These are phyloP conservation scores for Chaetura pelagica DNA, from an alignment of 2,113 vertebrate genomes.

Conservation along the genomic window DNA sequence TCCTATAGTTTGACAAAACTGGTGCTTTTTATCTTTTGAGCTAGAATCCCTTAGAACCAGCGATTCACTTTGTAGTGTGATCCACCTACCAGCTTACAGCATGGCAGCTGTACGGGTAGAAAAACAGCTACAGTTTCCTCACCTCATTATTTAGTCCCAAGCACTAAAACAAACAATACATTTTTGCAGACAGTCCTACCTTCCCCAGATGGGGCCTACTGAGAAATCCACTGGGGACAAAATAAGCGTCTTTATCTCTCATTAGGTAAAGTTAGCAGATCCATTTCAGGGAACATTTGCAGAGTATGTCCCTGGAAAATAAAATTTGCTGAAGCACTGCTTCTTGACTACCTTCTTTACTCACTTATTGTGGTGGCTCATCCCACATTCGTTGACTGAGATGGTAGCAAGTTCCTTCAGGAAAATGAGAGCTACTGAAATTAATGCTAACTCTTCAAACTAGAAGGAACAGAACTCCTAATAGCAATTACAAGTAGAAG, in stretches of 20 bases:
- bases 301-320: not conserved
- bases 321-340: not conserved
- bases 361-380: conserved; percentile 12
- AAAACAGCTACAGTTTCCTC: not conserved
- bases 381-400: conserved; percentile 27
- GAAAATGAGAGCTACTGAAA: conserved; percentile 9
- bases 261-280: not conserved
- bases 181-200: not conserved
- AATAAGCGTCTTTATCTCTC: not conserved
- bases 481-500: conserved; percentile 18
- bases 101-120: not conserved
- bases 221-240: not conserved
- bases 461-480: conserved; percentile 8
- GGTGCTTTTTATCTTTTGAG: not conserved
- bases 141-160: not conserved
- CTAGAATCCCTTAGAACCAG: not conserved
- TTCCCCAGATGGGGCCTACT: not conserved
- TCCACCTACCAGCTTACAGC: not conserved
- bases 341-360: not conserved
- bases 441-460: conserved; percentile 44
- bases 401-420: conserved; percentile 3
- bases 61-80: not conserved
- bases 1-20: not conserved
- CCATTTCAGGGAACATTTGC: not conserved
- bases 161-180: not conserved